phyloP scores from a whole-genome alignment of 2,113 vertebrate species.

The Tragelaphus buxtoni region DNA sequence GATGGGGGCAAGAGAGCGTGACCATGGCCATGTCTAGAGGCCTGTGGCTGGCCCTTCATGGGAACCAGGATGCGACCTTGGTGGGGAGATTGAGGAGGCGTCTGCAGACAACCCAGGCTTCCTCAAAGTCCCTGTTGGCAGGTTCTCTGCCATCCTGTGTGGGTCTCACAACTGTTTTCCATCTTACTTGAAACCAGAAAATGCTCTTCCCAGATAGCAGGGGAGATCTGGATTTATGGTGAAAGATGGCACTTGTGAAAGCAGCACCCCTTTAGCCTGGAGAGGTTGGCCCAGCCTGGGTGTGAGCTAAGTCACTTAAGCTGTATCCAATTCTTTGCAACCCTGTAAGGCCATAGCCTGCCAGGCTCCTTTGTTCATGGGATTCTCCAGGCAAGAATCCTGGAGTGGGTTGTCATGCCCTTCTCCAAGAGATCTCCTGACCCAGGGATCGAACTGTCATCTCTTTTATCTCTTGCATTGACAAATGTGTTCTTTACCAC shows the following conservation, averaged over 20 bases:
- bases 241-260: background rate
- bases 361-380: background rate
- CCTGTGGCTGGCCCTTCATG: background rate
- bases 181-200: background rate
- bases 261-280: background rate
- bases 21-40: rapidly evolving
- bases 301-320: background rate
- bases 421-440: background rate
- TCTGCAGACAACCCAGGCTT: background rate
- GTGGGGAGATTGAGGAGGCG: no score
- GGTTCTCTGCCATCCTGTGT: background rate
- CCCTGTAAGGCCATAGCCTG: rapidly evolving
- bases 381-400: background rate
- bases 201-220: background rate
- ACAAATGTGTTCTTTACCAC: background rate
- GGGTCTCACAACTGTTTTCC: background rate
- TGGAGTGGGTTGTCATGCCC: background rate
- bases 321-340: background rate
- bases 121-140: background rate
- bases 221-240: background rate
- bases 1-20: background rate
- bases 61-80: rapidly evolving
- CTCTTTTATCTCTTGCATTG: background rate
- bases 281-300: background rate
- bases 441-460: rapidly evolving